Evolutionary conservation across 2,797 vertebrate genomes (phyloP).

Genomic region (Lagodon rhomboides): DNA sequence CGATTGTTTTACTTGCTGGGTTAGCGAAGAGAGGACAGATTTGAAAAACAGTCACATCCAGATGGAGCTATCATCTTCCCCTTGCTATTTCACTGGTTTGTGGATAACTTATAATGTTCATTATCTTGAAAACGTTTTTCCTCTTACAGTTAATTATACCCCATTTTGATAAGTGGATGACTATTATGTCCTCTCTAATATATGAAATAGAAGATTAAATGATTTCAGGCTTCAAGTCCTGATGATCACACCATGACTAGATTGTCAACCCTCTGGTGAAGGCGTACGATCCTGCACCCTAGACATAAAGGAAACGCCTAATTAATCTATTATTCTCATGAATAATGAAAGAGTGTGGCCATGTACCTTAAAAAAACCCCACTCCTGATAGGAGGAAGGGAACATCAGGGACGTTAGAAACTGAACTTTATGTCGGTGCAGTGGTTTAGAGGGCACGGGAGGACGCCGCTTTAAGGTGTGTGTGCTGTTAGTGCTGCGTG

Average conservation of each 20-base stretch:
- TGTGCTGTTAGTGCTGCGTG: constrained; percentile 40
- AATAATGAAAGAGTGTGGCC: constrained; percentile 62
- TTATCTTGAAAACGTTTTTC: constrained; percentile 79
- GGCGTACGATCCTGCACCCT: constrained; percentile 62
- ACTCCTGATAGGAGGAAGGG: constrained; percentile 37
- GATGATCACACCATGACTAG: constrained; percentile 73
- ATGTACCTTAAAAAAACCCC: constrained; percentile 51
- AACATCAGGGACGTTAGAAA: constrained; percentile 59
- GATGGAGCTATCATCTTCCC: constrained; percentile 65
- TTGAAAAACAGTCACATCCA: constrained; percentile 72
- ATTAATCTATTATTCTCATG: constrained; percentile 80
- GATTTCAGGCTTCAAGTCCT: constrained; percentile 70
- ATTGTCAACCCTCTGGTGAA: constrained; percentile 73
- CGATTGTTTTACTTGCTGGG: constrained; percentile 60
- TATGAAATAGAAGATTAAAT: constrained; percentile 78
- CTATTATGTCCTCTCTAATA: constrained; percentile 80
- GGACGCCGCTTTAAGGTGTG: constrained; percentile 40
- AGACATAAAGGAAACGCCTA: constrained; percentile 71
- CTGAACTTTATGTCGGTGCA: constrained; percentile 41
- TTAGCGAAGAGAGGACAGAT: constrained; percentile 48
- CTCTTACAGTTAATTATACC: constrained; percentile 82
- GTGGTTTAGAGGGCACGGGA: constrained; percentile 56
- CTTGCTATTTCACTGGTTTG: constrained; percentile 60
- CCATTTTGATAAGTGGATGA: constrained; percentile 82
- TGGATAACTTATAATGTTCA: constrained; percentile 72